Evolutionary conservation across 2,113 vertebrate species (phyloP).

Genomic region (Elachura formosa): DNA sequence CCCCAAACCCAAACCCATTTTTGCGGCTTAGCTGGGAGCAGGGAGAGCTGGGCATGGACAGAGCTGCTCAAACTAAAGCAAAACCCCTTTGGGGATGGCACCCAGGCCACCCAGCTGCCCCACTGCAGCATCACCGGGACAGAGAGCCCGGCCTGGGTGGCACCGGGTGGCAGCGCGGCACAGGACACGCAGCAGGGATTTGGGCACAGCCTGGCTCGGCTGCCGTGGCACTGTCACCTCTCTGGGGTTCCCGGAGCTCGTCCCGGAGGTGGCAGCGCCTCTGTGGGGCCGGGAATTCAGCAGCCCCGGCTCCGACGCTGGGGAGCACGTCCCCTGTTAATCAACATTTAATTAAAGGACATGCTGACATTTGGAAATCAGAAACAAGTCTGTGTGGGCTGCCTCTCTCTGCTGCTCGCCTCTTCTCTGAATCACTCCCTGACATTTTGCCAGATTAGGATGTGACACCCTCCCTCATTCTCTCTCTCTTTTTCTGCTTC

Average conservation of each 20-base stretch:
- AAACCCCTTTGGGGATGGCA: background rate
- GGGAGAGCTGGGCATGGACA: background rate
- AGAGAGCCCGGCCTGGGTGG: too few species aligned
- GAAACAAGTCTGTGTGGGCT: slow-evolving; percentile 61
- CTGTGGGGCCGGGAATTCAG: accelerated
- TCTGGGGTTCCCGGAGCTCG: background rate
- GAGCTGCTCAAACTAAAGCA: background rate
- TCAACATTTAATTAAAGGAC: slow-evolving; percentile 72
- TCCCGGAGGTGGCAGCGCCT: background rate
- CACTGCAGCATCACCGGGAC: too few species aligned
- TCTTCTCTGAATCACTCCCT: slow-evolving; percentile 64
- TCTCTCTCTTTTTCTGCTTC: background rate
- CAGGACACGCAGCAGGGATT: too few species aligned
- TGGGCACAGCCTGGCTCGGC: background rate
- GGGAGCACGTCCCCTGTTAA: slow-evolving; percentile 59
- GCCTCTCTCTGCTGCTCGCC: slow-evolving; percentile 49
- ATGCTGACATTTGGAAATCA: slow-evolving; percentile 70
- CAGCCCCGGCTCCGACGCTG: background rate
- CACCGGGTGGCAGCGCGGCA: too few species aligned
- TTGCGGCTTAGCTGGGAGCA: background rate
- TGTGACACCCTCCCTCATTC: background rate
- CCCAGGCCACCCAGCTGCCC: background rate
- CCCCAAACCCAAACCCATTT: background rate
- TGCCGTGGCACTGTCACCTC: background rate
- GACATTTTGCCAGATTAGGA: slow-evolving; percentile 66